Base-by-base conservation (phyloP, 1,140 invertebrate genomes). In the Onthophagus taurus region DNA sequence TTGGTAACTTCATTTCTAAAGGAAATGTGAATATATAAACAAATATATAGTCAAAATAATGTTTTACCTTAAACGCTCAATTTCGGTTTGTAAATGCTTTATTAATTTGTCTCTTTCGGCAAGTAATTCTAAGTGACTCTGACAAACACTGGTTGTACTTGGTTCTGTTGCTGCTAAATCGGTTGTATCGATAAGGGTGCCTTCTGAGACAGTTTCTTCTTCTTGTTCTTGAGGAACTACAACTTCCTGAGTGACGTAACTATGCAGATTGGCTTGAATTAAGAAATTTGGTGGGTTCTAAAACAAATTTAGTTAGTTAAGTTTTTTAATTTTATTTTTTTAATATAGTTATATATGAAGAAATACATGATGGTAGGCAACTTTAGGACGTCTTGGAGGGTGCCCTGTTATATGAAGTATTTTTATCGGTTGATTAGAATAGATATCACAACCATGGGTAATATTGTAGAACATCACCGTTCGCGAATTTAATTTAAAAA, bases 271-370 rank as follows among this genome's bases (percentile, higher is more conserved):
- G 23, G 90, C 80, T 67, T 92, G 87, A 46, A 91, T 77, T 37
- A 96, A 70, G 68, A 99, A 97, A 64, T 99, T 97, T 4, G 95
- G 95, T 50, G 93, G 90, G 55, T 87, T 83, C 72, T 89, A 48
- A 35, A 69, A 70, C n/a, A n/a, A n/a, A n/a, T n/a, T n/a, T n/a
- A n/a, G n/a, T n/a, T n/a, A n/a, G n/a, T n/a, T n/a, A n/a, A n/a
- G n/a, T n/a, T n/a, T n/a, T n/a, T n/a, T n/a, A n/a, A n/a, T n/a
- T n/a, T n/a, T n/a, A n/a, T n/a, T n/a, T n/a, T n/a, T n/a, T n/a
- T n/a, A n/a, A n/a, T n/a, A n/a, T n/a, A n/a, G n/a, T n/a, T n/a
- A n/a, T n/a, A n/a, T n/a, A n/a, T n/a, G n/a, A n/a, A n/a, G n/a
- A n/a, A n/a, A n/a, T n/a, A n/a, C n/a, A n/a, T n/a, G n/a, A n/a